Evolutionary conservation across 2,797 vertebrate genomes (phyloP).

Genomic region (Lepus oiostolus): DNA sequence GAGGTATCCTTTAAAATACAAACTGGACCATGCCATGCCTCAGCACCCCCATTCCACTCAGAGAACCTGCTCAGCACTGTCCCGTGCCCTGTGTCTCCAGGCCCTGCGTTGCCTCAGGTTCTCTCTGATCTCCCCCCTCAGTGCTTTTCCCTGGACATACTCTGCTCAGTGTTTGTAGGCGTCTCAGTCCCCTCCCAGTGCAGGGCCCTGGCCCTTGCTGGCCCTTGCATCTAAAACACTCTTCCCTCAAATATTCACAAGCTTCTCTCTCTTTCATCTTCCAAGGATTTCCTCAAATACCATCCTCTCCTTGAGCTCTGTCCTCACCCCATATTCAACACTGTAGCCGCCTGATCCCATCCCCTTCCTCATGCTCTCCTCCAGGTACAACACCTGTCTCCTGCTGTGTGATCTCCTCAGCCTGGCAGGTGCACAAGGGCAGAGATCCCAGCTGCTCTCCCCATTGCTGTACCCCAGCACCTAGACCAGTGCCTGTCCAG

Average conservation of each 20-base stretch:
- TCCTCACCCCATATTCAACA: not conserved
- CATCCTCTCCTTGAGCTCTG: not conserved
- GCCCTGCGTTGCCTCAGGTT: not conserved
- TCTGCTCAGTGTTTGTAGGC: not conserved
- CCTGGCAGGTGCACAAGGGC: not conserved
- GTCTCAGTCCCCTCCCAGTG: not conserved
- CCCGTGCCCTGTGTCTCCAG: not conserved
- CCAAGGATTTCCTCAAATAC: not conserved
- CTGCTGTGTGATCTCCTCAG: not conserved
- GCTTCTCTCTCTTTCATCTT: not conserved
- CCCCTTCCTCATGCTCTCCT: not conserved
- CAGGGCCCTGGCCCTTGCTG: not conserved
- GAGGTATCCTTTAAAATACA: not conserved
- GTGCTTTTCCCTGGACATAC: not conserved
- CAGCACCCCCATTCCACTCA: not conserved
- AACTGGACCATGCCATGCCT: not conserved
- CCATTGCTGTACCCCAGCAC: not conserved
- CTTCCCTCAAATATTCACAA: not conserved
- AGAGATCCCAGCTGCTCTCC: not conserved
- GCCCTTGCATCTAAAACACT: not conserved
- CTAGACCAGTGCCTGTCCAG: not conserved
- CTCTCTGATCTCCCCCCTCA: not conserved
- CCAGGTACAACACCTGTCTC: not conserved
- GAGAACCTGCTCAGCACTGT: not conserved
- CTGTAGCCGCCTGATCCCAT: not conserved